These are phyloP conservation scores for Lacerta agilis DNA, from an alignment of 2,797 vertebrate genomes.

Conservation along the genomic window DNA sequence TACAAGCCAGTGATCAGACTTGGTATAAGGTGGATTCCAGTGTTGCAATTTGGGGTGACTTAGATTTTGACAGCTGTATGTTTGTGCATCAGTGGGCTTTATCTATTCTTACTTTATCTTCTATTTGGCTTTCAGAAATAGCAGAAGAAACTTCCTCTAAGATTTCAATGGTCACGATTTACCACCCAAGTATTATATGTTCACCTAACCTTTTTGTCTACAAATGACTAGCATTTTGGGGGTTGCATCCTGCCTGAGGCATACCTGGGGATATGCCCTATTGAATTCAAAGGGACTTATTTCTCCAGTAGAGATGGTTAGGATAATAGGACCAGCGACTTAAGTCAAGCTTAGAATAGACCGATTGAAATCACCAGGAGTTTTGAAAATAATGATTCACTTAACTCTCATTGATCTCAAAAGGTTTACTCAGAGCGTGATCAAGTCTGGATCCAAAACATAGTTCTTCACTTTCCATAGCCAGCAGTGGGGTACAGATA, in stretches of 20 bases:
- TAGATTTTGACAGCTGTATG: constrained; percentile 33
- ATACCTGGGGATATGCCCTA: no score
- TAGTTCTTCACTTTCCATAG: not conserved
- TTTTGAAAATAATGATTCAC: no score
- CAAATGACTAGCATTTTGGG: no score
- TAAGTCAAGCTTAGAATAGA: no score
- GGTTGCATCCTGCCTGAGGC: no score
- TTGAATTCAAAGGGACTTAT: no score
- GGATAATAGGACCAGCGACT: no score
- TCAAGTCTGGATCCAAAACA: not conserved
- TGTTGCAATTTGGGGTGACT: constrained; percentile 1
- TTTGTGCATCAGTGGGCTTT: not conserved
- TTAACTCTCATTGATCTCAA: no score
- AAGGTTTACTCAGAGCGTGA: no score
- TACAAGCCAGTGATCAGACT: not conserved
- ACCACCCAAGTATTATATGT: not conserved
- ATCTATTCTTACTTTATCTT: not conserved
- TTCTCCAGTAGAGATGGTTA: no score
- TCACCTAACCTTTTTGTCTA: not conserved
- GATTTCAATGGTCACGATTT: not conserved
- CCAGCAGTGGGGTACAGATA: not conserved
- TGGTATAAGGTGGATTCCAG: no score
- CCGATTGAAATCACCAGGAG: no score
- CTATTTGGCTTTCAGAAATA: not conserved
- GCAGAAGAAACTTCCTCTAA: not conserved